phyloP scores from a whole-genome alignment of 2,797 vertebrate genomes.

The Gymnodraco acuticeps region DNA sequence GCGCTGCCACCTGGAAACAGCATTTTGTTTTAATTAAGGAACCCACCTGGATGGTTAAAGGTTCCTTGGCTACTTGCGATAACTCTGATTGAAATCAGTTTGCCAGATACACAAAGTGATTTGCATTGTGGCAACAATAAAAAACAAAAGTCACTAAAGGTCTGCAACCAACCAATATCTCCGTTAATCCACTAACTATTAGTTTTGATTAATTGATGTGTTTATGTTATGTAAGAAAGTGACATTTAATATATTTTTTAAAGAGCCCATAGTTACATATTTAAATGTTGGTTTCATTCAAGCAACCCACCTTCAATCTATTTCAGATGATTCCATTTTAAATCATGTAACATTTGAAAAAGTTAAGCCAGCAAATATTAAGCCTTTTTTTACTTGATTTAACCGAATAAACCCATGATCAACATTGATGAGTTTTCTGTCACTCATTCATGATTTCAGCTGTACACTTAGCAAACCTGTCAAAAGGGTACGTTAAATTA shows the following conservation, averaged over 20 bases:
- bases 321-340: too few species aligned
- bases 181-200: background rate
- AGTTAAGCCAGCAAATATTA: too few species aligned
- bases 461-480: background rate
- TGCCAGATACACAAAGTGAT: background rate
- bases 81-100: background rate
- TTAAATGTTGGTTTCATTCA: background rate
- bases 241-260: background rate
- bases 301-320: background rate
- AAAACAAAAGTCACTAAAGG: background rate
- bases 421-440: too few species aligned
- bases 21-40: constrained; percentile 54
- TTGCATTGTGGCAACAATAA: background rate
- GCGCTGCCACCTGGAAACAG: constrained; percentile 48
- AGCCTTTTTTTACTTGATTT: too few species aligned
- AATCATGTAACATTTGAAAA: too few species aligned
- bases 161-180: background rate
- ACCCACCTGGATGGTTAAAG: constrained; percentile 54
- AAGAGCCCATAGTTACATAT: background rate
- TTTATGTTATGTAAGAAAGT: background rate
- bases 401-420: too few species aligned
- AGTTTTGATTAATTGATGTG: background rate
- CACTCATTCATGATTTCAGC: background rate
- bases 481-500: background rate
- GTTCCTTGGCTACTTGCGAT: constrained; percentile 28